Base-by-base conservation (phyloP, 2,797 vertebrate species). In the Cirrhinus mrigala region DNA sequence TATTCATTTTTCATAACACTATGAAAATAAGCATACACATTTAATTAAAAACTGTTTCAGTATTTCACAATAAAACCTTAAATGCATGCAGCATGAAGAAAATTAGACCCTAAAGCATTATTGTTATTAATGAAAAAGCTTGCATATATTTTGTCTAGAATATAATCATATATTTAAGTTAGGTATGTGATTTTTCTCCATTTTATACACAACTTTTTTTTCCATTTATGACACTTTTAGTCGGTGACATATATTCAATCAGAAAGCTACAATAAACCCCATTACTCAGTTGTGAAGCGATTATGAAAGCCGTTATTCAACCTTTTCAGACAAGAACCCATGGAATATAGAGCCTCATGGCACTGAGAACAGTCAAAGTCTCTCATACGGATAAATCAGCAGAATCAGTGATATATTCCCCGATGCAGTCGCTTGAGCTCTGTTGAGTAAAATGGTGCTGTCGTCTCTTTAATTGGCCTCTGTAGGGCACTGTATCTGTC, bases 391-490 rank as follows among this genome's bases (percentile, higher is more conserved):
- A 56, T 73, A 83, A 75, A 74, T 62, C 69, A 83, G 58, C 29
- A 56, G 81, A 64, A 50, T 50, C 80, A 33, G 52, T 16, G 69
- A 73, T 82, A 50, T 68, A 62, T 77, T 66, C 83, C 66, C 62
- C n/a, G 56, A 73, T 79, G 64, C 60, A 85, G 56, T 50, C n/a
- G 60, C 78, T 84, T 90, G 81, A 89, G 89, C 91, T 86, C 87
- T 66, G 29, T 69, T 44, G 84, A 84, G 50, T 77, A 76, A 80
- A 82, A 79, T 74, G 74, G 29, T 70, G 24, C 70, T 24, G 50
- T 78, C 54, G 80, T 86, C 80, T 74, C 64, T 83, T 80, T 87
- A 87, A 88, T 85, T 82, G 89, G 85, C 88, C 85, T 88, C 87
- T 1, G 87, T 73, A 88, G 85, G 82, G 87, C 50, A 48, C 64